Evolutionary conservation across 2,888 invertebrate species (phyloP).

Genomic region (Habrosyne pyritoides): DNA sequence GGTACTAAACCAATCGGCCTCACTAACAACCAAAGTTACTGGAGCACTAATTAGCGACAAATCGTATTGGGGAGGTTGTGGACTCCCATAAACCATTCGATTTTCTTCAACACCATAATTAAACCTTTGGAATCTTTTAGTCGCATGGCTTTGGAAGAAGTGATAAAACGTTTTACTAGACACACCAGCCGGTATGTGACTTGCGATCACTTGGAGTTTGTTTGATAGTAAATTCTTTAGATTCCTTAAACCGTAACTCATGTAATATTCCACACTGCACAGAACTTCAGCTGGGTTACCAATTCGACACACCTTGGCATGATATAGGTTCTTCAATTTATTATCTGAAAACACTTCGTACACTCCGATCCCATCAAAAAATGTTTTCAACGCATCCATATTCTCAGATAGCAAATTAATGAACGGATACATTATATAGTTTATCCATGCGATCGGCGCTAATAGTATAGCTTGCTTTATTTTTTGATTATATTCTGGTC

Average conservation of each 20-base stretch:
- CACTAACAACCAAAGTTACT: constrained; percentile 59
- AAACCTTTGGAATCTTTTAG: constrained; percentile 62
- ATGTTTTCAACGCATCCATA: constrained; percentile 35
- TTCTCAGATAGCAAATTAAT: constrained; percentile 51
- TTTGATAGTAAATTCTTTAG: constrained; percentile 52
- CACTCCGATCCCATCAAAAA: constrained; percentile 49
- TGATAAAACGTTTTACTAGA: constrained; percentile 65
- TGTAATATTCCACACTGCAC: constrained; percentile 58
- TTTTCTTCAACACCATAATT: constrained; percentile 57
- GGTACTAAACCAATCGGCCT: constrained; percentile 66
- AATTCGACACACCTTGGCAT: constrained; percentile 53
- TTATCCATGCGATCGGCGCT: constrained; percentile 68
- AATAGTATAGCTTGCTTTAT: constrained; percentile 64
- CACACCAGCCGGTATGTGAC: constrained; percentile 67
- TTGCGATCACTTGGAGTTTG: constrained; percentile 59
- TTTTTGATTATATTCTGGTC: constrained; percentile 65
- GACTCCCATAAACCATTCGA: constrained; percentile 44
- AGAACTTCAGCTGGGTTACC: constrained; percentile 46
- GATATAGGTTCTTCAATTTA: constrained; percentile 44
- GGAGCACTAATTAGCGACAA: constrained; percentile 57
- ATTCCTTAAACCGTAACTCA: constrained; percentile 58
- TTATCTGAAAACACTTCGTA: constrained; percentile 60
- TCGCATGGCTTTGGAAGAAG: constrained; percentile 62
- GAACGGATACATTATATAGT: constrained; percentile 52
- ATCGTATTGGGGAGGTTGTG: constrained; percentile 57